Base-by-base conservation (phyloP, 2,888 invertebrate genomes). In the Megamerina dolium region DNA sequence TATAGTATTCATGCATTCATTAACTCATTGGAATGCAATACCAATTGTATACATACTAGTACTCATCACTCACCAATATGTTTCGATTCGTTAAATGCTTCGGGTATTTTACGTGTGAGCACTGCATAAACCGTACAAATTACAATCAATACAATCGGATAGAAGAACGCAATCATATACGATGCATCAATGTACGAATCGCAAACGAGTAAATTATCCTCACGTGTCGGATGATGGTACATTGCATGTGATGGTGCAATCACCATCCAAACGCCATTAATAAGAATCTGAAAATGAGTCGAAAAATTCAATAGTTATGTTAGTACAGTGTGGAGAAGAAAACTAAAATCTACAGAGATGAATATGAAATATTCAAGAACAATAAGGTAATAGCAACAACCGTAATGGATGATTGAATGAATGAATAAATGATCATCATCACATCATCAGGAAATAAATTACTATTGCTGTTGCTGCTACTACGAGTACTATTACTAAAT, bases 71-170 rank as follows among this genome's bases (percentile, higher is more conserved):
- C 59, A 80, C 97, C 95, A 58, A 94, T 94, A 74, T 94, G 92
- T 74, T 94, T 94, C 60, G 93, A 93, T 74, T 95, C 97, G 72
- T 99, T 97, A 72, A 97, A 99, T 30, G 95, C 95, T 70, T 97
- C 97, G 0, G 97, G 99, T 50, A 97, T 89, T 75, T 97, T 97
- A 54, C 97, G 78, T 0, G 94, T 95, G 35, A 93, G 81, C 1
- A 95, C 84, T 1, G 97, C 97, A 66, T 99, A 97, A 12, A 97
- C 81, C 0, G 97, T 99, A 72, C 97, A 97, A 46, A 92, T 78
- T 13, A 92, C 77, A 58, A 94, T 91, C 38, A 94, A 77, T 48
- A 92, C 75, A 59, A 93, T 92, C 14, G 94, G 94, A 74, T 93
- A 94, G 59, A 85, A 85, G 74, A 96, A 95, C 18, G 90, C 90